These are phyloP conservation scores for Trinorchestia longiramus DNA, from an alignment of 1,140 invertebrate genomes.

Conservation along the genomic window DNA sequence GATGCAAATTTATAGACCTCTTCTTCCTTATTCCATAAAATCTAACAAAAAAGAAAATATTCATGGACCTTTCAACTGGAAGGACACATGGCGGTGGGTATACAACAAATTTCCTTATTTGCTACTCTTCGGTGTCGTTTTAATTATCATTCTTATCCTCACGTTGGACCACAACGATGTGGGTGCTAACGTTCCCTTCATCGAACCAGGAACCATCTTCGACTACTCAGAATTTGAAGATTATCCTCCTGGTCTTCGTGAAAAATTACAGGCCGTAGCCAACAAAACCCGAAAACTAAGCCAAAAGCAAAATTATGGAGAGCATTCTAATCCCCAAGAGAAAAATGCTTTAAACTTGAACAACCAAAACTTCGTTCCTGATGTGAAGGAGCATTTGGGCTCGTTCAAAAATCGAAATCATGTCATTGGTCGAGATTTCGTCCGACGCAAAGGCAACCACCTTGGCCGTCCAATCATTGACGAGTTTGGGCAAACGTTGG, in stretches of 20 bases:
- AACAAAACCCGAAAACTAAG: background rate
- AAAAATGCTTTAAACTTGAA: background rate
- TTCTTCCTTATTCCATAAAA: background rate
- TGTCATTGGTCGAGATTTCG: background rate
- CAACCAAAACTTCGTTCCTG: background rate
- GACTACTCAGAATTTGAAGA: conserved; percentile 13
- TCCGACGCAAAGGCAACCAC: background rate
- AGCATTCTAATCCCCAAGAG: background rate
- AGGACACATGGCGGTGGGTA: background rate
- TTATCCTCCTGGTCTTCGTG: background rate
- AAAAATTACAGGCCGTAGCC: background rate
- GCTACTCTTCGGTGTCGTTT: background rate
- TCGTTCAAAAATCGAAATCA: background rate
- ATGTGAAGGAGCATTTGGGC: background rate
- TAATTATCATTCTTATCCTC: background rate
- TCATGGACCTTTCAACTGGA: background rate
- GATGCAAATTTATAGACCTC: background rate
- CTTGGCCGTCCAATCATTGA: background rate
- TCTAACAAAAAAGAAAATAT: background rate
- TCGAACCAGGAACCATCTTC: background rate
- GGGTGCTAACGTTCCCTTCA: background rate
- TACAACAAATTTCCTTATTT: background rate
- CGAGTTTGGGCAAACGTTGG: background rate
- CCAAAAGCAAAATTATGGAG: background rate
- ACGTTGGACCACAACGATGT: background rate